Evolutionary conservation across 2,113 vertebrate species (phyloP).

Genomic region (Clupea harengus): DNA sequence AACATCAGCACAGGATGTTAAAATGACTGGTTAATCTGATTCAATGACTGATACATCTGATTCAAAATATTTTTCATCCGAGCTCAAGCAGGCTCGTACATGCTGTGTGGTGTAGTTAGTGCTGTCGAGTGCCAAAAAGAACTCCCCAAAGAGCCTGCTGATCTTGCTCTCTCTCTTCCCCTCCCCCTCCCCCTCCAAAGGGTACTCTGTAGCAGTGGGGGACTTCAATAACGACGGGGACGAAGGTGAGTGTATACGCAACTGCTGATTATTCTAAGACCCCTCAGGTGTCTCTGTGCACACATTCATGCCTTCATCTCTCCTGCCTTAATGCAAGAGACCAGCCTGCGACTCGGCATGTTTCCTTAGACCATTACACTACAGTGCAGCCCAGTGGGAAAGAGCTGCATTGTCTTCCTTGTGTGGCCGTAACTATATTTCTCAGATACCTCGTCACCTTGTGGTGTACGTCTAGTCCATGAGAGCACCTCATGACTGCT

Average conservation of each 20-base stretch:
- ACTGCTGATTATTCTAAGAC: too few species aligned
- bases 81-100: background rate
- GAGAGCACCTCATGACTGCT: background rate
- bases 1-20: background rate
- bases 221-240: conserved; percentile 87
- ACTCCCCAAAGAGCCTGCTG: background rate
- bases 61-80: background rate
- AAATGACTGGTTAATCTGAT: background rate
- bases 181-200: conserved; percentile 58
- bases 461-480: background rate
- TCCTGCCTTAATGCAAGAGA: background rate
- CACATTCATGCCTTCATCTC: background rate
- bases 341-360: background rate
- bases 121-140: background rate
- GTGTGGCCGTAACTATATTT: background rate
- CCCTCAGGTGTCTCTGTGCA: background rate
- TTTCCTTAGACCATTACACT: background rate
- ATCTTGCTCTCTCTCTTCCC: background rate
- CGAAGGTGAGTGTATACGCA: conserved; percentile 75
- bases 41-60: background rate
- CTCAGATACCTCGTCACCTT: background rate
- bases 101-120: background rate
- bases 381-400: background rate
- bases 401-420: background rate
- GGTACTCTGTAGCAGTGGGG: conserved; percentile 91